Base-by-base conservation (phyloP, 2,113 vertebrate species). In the Lanius collurio region DNA sequence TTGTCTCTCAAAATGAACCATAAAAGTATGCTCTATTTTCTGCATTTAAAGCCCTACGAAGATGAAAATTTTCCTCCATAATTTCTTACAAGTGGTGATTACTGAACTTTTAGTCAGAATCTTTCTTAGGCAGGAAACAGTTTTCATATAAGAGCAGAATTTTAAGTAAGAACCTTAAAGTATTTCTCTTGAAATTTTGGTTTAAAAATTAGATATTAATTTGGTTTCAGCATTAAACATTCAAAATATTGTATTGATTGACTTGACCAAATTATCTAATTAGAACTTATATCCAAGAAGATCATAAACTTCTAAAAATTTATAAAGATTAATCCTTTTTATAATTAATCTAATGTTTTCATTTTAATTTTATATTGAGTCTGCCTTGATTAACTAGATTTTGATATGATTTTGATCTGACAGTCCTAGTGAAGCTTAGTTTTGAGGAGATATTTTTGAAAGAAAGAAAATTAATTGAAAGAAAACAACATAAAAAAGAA, bases 361-460 rank as follows among this genome's bases (percentile, higher is more conserved):
- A 88, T 85, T 93, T 83, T 80, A 90, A 96, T 77, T 76, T 75
- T 86, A 60, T 87, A 93, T 82, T 73, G 50, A 89, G 30, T 50
- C 59, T 28, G 67, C 24, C 27, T 67, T 93, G 47, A 86, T 89
- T 93, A 57, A 86, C 92, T 90, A 3, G 1, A 69, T 83, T 87
- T 83, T 83, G 5, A 23, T 30, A 57, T 35, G 31, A 80, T 77
- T 92, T 90, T 69, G 12, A 41, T 59, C 42, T 59, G 68, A 74
- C 47, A 78, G 37, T 77, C 46, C 28, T 67, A 46, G 11, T 8
- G 33, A 74, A 89, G 27, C 33, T 82, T 57, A 60, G 33, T 6
- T 84, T 84, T 78, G 21, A 9, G 17, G 35, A 80, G 33, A 33
- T 59, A 46, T 31, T 80, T 87, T 50, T 81, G 37, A 49, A 84